phyloP scores from a whole-genome alignment of 2,888 invertebrate species.

The Exocentrus adspersus region DNA sequence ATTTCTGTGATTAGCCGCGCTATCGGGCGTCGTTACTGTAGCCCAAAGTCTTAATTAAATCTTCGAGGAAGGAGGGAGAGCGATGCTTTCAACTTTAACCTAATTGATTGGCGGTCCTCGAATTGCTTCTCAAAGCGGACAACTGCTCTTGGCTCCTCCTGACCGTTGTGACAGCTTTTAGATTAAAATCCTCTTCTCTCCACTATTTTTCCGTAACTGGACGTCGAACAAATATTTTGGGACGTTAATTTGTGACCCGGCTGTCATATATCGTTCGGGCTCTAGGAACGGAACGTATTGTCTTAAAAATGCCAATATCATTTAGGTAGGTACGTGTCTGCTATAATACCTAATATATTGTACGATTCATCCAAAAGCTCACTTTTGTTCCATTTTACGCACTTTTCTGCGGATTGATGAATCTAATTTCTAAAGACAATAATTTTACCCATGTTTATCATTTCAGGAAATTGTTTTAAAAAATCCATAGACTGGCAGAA shows the following conservation, averaged over 20 bases:
- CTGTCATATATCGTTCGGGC: constrained; percentile 39
- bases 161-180: constrained; percentile 59
- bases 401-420: too few species aligned
- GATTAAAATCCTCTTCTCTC: constrained; percentile 57
- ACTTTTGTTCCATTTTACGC: not conserved
- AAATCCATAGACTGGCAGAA: too few species aligned
- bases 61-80: constrained; percentile 52
- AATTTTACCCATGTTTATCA: too few species aligned
- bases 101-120: constrained; percentile 59
- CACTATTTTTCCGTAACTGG: constrained; percentile 49
- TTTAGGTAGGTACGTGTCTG: not conserved
- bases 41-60: constrained; percentile 61
- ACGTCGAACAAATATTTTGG: constrained; percentile 50
- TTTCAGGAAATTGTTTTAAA: too few species aligned
- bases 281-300: constrained; percentile 32
- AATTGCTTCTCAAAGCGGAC: constrained; percentile 46
- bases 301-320: constrained; percentile 28
- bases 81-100: constrained; percentile 55
- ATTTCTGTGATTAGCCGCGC: constrained; percentile 55
- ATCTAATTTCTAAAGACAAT: too few species aligned
- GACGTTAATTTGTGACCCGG: constrained; percentile 54
- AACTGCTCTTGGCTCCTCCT: constrained; percentile 41
- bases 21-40: constrained; percentile 54
- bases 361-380: not conserved
- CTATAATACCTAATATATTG: constrained; percentile 18